phyloP scores from a whole-genome alignment of 2,888 invertebrate species.

The Lepidocyrtinus sp. region DNA sequence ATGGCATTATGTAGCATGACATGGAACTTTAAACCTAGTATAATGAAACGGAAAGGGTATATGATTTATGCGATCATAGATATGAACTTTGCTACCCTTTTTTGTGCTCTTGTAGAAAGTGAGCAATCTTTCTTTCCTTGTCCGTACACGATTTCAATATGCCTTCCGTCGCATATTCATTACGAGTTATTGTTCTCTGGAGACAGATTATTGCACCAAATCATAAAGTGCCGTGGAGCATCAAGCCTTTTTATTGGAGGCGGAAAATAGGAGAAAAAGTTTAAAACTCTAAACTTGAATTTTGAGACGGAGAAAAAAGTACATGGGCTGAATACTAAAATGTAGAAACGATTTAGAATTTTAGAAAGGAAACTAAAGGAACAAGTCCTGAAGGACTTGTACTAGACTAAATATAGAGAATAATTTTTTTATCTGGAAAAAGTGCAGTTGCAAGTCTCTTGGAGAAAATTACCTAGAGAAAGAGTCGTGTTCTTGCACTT shows the following conservation, averaged over 20 bases:
- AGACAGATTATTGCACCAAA: conserved; percentile 71
- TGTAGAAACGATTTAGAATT: background rate
- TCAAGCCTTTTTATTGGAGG: conserved; percentile 36
- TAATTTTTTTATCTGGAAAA: conserved; percentile 15
- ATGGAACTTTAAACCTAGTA: conserved; percentile 28
- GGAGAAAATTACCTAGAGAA: conserved; percentile 23
- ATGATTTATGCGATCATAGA: conserved; percentile 69
- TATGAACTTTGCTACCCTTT: conserved; percentile 69
- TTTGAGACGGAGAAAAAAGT: background rate
- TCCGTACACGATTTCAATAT: conserved; percentile 67
- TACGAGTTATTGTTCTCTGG: conserved; percentile 70
- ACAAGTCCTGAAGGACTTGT: conserved; percentile 46
- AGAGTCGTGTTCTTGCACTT: conserved; percentile 17
- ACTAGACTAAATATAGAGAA: conserved; percentile 27
- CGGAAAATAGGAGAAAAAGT: conserved; percentile 28
- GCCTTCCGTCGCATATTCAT: conserved; percentile 70
- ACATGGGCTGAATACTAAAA: background rate
- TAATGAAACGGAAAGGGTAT: conserved; percentile 47
- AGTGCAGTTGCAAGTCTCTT: conserved; percentile 35
- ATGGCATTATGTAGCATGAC: background rate
- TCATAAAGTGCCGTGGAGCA: conserved; percentile 67
- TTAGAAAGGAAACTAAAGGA: conserved; percentile 24
- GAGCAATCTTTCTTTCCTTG: conserved; percentile 11
- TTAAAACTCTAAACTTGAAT: conserved; percentile 43
- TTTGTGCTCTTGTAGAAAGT: conserved; percentile 24